Conservation (phyloP, 2,888 invertebrate species). For the Palloptera scutellata region DNA sequence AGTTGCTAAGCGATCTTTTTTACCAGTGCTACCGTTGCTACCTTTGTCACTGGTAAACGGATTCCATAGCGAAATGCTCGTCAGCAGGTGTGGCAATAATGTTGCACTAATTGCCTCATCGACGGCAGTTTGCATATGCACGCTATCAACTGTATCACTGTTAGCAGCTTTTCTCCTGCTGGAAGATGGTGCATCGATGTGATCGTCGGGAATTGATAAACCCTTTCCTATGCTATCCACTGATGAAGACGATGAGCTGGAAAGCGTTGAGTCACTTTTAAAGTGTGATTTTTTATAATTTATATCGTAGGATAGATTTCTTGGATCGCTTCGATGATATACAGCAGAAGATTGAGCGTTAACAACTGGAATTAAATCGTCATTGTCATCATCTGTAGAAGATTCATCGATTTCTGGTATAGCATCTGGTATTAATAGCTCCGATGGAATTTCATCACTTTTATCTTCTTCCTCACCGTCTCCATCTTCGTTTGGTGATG, state of each 20-base stretch:
- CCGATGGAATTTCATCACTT: conserved; percentile 62
- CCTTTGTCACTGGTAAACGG: conserved; percentile 8
- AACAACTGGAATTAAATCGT: conserved; percentile 22
- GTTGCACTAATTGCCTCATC: conserved; percentile 47
- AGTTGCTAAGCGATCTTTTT: conserved; percentile 4
- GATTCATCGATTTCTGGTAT: conserved; percentile 63
- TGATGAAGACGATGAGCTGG: conserved; percentile 60
- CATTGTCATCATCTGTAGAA: conserved; percentile 56
- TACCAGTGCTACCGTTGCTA: conserved; percentile 2
- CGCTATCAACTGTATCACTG: too few species aligned
- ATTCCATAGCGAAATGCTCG: conserved; percentile 48
- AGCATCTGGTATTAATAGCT: conserved; percentile 60
- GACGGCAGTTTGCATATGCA: conserved; percentile 37
- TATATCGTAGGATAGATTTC: background rate
- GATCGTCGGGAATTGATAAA: conserved; percentile 57
- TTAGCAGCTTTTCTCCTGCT: too few species aligned
- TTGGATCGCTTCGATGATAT: conserved; percentile 41
- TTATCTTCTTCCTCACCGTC: conserved; percentile 53
- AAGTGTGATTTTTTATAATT: conserved; percentile 59
- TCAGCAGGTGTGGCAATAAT: conserved; percentile 53
- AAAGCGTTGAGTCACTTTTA: conserved; percentile 60
- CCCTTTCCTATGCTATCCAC: conserved; percentile 63
- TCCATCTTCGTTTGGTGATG: conserved; percentile 45
- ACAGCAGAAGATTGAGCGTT: conserved; percentile 11
- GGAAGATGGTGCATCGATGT: conserved; percentile 15